Base-by-base conservation (phyloP, 2,113 vertebrate species). In the Symphodus melops region DNA sequence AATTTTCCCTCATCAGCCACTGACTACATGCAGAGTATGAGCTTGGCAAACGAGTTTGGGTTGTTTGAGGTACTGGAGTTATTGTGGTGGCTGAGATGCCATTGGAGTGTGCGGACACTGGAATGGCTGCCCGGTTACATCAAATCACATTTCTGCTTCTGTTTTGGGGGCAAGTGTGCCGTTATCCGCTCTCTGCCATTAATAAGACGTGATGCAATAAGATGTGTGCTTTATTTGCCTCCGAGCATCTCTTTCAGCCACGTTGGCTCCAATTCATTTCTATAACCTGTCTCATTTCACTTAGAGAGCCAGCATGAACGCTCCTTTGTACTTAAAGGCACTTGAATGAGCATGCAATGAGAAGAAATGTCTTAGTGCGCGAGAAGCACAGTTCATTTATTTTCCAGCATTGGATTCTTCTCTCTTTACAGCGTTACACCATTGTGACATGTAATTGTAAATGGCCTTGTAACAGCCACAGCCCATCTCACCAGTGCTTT, bases 121-220 rank as follows among this genome's bases (percentile, higher is more conserved):
- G 37, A 83, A 75, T 28, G 70, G 63, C 54, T 85, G 88, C 79
- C 75, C 49, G 21, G 23, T 77, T 51, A 57, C 72, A 84, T 91
- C 60, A 86, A 82, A 71, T 92, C 81, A 72, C 72, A 57, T 83
- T 73, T 72, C 25, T 49, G 46, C 80, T 68, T 68, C 61, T 55
- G 77, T 86, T 51, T 82, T 53, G 9, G 54, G 65, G 73, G 58
- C 61, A 62, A 57, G 20, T 65, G 48, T 5, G 36, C 59, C 12
- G 5, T 71, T 82, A 9, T 9, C 49, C 19, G 77, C 68, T 72
- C 9, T 9, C 49, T 20, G 77, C 68, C 72, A 68, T 74, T 87
- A 84, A 89, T 87, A 88, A 86, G 78, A 83, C 74, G 1, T 74
- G 71, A 79, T 72, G 37, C 78, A 79, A 88, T 61, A 71, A 82